Conservation (phyloP, 2,113 vertebrate genomes). For the Phainopepla nitens region DNA sequence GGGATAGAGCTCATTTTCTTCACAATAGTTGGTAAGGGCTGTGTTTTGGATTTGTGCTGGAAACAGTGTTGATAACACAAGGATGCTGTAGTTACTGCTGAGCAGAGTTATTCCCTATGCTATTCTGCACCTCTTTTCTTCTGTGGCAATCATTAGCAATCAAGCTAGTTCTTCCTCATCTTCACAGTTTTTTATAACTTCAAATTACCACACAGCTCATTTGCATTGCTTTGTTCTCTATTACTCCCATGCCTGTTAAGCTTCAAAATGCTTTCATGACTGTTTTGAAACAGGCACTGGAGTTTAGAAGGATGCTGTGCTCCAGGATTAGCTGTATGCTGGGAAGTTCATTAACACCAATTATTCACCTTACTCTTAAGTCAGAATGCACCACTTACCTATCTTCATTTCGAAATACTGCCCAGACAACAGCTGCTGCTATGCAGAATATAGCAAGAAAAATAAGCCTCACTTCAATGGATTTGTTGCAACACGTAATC, state of each 20-base stretch:
- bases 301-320: background rate
- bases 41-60: background rate
- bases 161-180: background rate
- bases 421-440: constrained; percentile 83
- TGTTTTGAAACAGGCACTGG: background rate
- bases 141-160: background rate
- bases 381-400: constrained; percentile 73
- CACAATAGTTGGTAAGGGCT: background rate
- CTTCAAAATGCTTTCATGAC: background rate
- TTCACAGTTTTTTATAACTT: background rate
- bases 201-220: background rate
- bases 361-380: background rate
- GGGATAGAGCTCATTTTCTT: background rate
- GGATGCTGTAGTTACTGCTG: background rate
- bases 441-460: constrained; percentile 82
- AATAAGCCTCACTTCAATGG: constrained; percentile 82
- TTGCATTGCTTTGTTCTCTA: constrained; percentile 49
- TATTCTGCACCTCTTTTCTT: background rate
- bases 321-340: background rate
- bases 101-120: background rate
- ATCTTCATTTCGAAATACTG: constrained; percentile 91
- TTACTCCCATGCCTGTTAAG: background rate
- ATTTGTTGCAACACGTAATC: constrained; percentile 71
- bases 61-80: background rate
- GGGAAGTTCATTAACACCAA: background rate